phyloP scores from a whole-genome alignment of 2,113 vertebrate species.

The Rhombomys opimus region DNA sequence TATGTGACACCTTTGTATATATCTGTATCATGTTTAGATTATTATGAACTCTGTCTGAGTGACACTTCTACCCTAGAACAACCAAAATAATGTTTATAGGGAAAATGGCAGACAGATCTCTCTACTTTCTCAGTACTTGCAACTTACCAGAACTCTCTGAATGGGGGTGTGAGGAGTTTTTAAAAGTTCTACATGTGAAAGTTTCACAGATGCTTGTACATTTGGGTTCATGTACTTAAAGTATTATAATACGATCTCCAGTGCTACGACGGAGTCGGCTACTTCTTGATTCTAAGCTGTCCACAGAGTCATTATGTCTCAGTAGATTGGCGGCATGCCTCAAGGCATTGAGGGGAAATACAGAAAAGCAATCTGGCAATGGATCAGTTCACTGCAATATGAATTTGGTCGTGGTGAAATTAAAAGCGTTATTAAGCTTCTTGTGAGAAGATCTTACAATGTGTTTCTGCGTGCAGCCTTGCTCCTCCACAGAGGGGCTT shows the following conservation, averaged over 20 bases:
- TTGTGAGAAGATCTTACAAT: not conserved
- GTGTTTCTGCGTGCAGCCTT: not conserved
- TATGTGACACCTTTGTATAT: conserved; percentile 69
- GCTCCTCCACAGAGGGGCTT: not conserved
- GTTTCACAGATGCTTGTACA: not conserved
- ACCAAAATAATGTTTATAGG: conserved; percentile 80
- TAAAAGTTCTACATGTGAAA: conserved; percentile 24
- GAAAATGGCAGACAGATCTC: conserved; percentile 19
- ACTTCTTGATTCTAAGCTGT: not conserved
- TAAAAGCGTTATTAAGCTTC: not conserved
- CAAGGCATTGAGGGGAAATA: not conserved
- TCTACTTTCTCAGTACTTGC: conserved; percentile 36
- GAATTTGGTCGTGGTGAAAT: not conserved
- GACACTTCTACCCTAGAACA: conserved; percentile 77
- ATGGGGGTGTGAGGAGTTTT: conserved; percentile 37
- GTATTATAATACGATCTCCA: not conserved
- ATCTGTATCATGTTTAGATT: conserved; percentile 74
- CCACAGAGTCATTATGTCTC: not conserved
- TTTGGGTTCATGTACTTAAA: not conserved
- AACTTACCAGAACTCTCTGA: conserved; percentile 68
- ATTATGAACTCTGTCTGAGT: conserved; percentile 61
- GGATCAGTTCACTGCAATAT: not conserved
- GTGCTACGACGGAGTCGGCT: not conserved
- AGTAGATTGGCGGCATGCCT: not conserved
- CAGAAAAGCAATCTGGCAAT: not conserved